Evolutionary conservation across 2,113 vertebrate genomes (phyloP), one percentile per base, ranked within the genome.

Genomic region (Hydropotes inermis): DNA sequence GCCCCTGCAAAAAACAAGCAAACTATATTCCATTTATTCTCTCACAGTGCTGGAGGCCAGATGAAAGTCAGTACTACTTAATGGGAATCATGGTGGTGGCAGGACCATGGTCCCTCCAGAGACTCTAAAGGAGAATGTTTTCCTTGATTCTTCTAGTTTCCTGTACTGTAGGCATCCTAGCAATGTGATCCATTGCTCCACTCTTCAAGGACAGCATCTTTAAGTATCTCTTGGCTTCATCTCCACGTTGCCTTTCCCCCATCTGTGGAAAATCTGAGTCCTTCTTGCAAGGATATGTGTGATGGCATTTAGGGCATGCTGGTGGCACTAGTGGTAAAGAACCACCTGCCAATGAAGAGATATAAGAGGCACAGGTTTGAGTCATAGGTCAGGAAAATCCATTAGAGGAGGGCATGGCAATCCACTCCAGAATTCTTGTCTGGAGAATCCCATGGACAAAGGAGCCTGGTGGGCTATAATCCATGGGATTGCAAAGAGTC

Each of bases 1-100:
- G n/a, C 10, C 5, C 67, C 19, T 36, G n/a, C n/a, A 70, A 39
- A 54, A 84, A 61, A 81, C 16, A 88, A 58, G 7, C 5, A 70
- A 27, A 25, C 25, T 47, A 2, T 39, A 60, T n/a, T 52, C 8
- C 12, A 39, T 55, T 36, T 60, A 87, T 58, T 89, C 12, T 93
- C 16, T 76, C 45, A 76, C 1, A 6, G 7, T 76, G 52, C 43
- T 61, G 15, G 27, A 60, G 4, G 12, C 45, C 5, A 15, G 43
- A 76, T 17, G 8, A 7, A 83, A 88, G 16, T 50, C 27, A 13
- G 4, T n/a, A 5, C 47, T n/a, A 14, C 33, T 50, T 14, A 10
- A 33, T 15, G 45, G 5, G 23, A 67, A 43, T 84, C 15, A 5
- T 3, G 6, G 8, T 30, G 10, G 4, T 1, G 0, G 25, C 33